Evolutionary conservation across 2,888 invertebrate genomes (phyloP), one percentile per base, ranked within the genome.

Genomic region (Lysandra coridon): DNA sequence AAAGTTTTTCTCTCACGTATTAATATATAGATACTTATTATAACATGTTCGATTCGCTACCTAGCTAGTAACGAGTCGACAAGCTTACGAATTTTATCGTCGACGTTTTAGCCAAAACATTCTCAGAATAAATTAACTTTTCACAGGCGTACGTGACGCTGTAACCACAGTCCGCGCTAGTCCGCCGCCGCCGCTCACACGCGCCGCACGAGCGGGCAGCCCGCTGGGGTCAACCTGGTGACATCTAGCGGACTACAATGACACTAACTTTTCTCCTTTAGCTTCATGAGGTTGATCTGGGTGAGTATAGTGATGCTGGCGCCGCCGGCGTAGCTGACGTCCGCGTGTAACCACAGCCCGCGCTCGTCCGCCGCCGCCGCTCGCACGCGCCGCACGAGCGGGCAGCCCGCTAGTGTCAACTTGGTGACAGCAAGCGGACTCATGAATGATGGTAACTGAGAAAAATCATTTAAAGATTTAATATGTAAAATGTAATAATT

Each of bases 311-410:
- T 97, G 95, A 98, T 96, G 82, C 96, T 96, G 73, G 98, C 96
- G 83, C 96, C 95, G 78, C 98, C 98, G 84, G 96, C 96, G 91
- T 98, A 98, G 3, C 96, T 95, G 80, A 98, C 90, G 86, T 98
- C 97, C 17, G 98, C 93, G 90, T 98, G 98, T 0, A 98, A 95
- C 98, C 99, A 99, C 79, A 98, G 93, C 62, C 99, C 99, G 86
- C 97, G 96, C 83, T 97, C 96, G 91, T 98, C 97, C 82, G 97
- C 90, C 73, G 95, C 89, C 0, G 98, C 98, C 81, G 95, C 91
- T 23, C 95, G 92, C 79, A 96, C 95, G 78, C 95, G 95, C 83
- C 95, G 95, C 83, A 97, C 95, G 44, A 96, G 89, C 30, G 97
- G 97, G 33, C 97, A 95, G 82, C 95, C 95, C 64, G 97, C 97